These are phyloP conservation scores for Megatriorchis doriae DNA, from an alignment of 2,113 vertebrate genomes.

Conservation along the genomic window DNA sequence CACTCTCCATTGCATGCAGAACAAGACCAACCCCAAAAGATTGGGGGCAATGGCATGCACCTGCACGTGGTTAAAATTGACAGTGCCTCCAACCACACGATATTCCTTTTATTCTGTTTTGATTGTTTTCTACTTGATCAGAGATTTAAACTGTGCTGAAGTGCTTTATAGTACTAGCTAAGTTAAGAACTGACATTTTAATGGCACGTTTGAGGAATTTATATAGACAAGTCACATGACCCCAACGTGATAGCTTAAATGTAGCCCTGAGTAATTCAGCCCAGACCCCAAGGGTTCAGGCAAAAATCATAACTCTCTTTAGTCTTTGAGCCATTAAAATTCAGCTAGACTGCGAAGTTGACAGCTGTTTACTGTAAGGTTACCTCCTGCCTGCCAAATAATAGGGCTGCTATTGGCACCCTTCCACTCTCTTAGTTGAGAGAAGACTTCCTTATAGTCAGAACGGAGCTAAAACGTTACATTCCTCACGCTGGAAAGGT, in stretches of 20 bases:
- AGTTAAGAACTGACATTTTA: constrained; percentile 41
- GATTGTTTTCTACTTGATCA: background rate
- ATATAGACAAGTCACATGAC: constrained; percentile 27
- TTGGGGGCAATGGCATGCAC: background rate
- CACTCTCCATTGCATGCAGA: background rate
- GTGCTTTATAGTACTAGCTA: background rate
- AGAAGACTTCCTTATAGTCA: background rate
- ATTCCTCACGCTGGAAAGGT: background rate
- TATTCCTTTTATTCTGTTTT: background rate
- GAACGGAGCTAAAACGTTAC: background rate
- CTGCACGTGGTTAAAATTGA: background rate
- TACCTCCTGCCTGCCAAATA: constrained; percentile 61
- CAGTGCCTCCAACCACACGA: background rate
- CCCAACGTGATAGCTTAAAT: background rate
- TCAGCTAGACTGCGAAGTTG: constrained; percentile 30
- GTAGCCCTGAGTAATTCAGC: constrained; percentile 17
- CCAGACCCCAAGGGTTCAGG: background rate
- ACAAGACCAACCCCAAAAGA: background rate
- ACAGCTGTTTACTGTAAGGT: constrained; percentile 66
- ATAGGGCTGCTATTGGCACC: constrained; percentile 25
- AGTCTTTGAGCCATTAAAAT: constrained; percentile 46
- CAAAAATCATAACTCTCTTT: background rate
- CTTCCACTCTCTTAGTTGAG: background rate
- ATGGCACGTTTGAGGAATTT: constrained; percentile 28
- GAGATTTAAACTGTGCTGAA: background rate